phyloP scores from a whole-genome alignment of 2,888 invertebrate species.

The Rhorus exstirpatorius region DNA sequence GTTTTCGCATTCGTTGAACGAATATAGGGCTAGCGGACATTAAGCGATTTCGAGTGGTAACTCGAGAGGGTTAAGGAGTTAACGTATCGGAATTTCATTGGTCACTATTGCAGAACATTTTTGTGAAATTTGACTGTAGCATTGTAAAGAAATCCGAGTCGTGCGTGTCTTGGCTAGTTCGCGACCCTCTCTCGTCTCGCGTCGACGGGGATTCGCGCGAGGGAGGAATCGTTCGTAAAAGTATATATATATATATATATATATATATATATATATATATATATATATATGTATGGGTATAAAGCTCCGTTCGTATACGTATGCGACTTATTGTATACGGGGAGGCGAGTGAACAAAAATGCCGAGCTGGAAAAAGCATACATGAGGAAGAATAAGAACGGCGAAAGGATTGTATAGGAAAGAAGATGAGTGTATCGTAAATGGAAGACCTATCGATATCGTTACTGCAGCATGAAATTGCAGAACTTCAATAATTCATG shows the following conservation, averaged over 20 bases:
- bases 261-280: background rate
- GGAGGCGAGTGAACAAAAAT: slow-evolving; percentile 17
- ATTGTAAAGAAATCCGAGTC: slow-evolving; percentile 54
- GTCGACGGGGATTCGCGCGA: slow-evolving; percentile 48
- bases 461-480: slow-evolving; percentile 26
- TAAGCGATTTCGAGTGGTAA: too few relatives aligned
- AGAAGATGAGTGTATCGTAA: slow-evolving; percentile 1
- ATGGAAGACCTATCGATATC: slow-evolving; percentile 13
- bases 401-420: background rate
- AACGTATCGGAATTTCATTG: background rate
- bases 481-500: slow-evolving; percentile 35
- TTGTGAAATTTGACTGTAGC: slow-evolving; percentile 16
- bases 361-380: slow-evolving; percentile 28
- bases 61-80: background rate
- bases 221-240: slow-evolving; percentile 40
- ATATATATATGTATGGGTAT: background rate
- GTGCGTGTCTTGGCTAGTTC: slow-evolving; percentile 47
- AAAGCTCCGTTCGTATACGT: slow-evolving; percentile 19
- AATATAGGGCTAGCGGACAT: too few relatives aligned
- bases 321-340: slow-evolving; percentile 2
- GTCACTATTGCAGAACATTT: background rate
- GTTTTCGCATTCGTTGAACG: too few relatives aligned
- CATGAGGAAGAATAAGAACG: background rate
- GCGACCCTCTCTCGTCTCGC: slow-evolving; percentile 53
- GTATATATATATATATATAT: background rate